Evolutionary conservation across 2,113 vertebrate genomes (phyloP).

Genomic region (Muscicapa adusta): DNA sequence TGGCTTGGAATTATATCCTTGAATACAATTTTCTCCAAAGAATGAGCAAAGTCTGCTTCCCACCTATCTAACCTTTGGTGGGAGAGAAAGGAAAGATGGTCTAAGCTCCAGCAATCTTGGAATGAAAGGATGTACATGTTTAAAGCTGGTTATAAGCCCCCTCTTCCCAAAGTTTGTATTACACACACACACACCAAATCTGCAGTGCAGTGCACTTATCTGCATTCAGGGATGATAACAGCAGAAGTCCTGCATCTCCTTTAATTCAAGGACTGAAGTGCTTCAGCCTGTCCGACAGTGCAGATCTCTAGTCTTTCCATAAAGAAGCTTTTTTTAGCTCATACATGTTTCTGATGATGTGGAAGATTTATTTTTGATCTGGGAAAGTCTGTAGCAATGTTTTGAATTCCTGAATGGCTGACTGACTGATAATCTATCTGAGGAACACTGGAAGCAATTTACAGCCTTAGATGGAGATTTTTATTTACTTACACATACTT

Average conservation of each 20-base stretch:
- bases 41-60: not conserved
- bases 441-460: not conserved
- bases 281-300: not conserved
- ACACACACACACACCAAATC: rapidly evolving
- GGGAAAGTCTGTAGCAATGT: slow-evolving; percentile 37
- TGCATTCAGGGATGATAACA: rapidly evolving
- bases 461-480: slow-evolving; percentile 45
- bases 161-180: not conserved
- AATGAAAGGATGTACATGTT: not conserved
- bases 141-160: not conserved
- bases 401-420: slow-evolving; percentile 47
- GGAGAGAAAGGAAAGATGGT: not conserved
- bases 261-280: not conserved
- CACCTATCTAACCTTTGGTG: not conserved
- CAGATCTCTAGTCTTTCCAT: not conserved
- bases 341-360: not conserved
- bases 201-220: not conserved
- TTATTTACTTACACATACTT: not conserved
- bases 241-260: not conserved
- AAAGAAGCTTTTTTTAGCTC: slow-evolving; percentile 12
- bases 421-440: not conserved
- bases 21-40: not conserved
- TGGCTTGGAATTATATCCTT: not conserved
- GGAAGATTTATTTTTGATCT: slow-evolving; percentile 38
- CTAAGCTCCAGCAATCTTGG: not conserved